Percentiles rank a stretch among this genome's conserved stretches.
These are phyloP conservation scores for Torymus aiolomorphi DNA, from an alignment of 2,888 invertebrate species.

Conservation along the genomic window DNA sequence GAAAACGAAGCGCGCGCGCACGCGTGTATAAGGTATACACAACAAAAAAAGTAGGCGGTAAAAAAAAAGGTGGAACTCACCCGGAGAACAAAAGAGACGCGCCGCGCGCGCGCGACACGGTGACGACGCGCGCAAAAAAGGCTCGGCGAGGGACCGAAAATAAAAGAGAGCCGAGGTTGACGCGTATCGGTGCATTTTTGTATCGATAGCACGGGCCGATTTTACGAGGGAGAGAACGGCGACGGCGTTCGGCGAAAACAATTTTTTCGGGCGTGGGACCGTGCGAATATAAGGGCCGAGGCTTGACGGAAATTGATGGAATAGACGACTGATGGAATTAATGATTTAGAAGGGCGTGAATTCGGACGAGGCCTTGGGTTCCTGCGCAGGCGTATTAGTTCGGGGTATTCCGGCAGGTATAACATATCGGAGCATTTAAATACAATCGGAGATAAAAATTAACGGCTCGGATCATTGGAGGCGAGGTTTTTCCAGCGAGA, in stretches of 20 bases:
- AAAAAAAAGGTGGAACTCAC: constrained; percentile 19
- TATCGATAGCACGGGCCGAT: neutral
- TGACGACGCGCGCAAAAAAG: constrained; percentile 19
- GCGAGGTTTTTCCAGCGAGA: too few species aligned
- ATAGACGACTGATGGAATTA: too few species aligned
- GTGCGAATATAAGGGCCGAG: too few species aligned
- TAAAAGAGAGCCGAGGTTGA: neutral
- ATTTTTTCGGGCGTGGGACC: neutral
- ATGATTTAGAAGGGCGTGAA: neutral
- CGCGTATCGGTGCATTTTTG: constrained; percentile 7
- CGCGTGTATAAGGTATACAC: neutral
- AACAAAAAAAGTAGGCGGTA: constrained; percentile 3
- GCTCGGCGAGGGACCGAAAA: constrained; percentile 2
- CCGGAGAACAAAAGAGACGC: constrained; percentile 50
- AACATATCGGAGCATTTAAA: too few species aligned
- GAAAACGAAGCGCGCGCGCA: neutral
- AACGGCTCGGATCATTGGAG: too few species aligned
- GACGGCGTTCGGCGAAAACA: neutral
- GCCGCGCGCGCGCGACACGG: constrained; percentile 44
- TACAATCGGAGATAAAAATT: too few species aligned
- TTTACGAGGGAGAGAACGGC: neutral
- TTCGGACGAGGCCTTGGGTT: neutral
- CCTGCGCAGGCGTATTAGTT: too few species aligned
- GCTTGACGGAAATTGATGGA: constrained; percentile 1
- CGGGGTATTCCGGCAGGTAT: too few species aligned